Base-by-base conservation (phyloP, 2,797 vertebrate genomes). In the Lacerta bilineata region DNA sequence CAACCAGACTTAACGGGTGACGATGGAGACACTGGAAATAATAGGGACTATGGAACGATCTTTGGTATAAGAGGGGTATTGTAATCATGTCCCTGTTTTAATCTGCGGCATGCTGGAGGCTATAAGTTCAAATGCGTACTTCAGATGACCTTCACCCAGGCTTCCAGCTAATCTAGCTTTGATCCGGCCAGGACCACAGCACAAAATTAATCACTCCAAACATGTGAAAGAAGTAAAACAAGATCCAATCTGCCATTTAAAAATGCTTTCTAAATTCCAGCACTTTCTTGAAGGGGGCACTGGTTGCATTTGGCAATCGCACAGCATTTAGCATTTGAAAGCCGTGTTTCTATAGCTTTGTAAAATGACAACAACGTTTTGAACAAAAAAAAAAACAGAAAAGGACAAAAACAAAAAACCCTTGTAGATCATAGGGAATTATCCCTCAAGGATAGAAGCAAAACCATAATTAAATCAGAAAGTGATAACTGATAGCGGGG, bases 381-480 rank as follows among this genome's bases (percentile, higher is more conserved):
- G 15, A 55, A 55, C 13, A 55, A 15, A 55, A 33, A 55, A 15
- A 55, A 33, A 55, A 55, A 55, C 13, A 80, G 23, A 90, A 86
- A 71, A 86, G 39, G 25, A 41, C 90, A 71, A 88, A 66, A 74
- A 80, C 0, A 15, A 25, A 68, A 55, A 33, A 84, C 3, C 90
- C 80, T 88, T 87, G 23, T 55, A 90, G 8, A 84, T 83, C 18
- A 50, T 61, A 88, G 66, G 41, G 79, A 93, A 89, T 83, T 77
- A 80, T 75, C 85, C 41, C 80, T 89, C 18, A 86, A 84, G 68
- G 82, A 90, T 80, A 66, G 25, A 88, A 90, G 64, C 80, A 89
- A 80, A 92, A 18, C 43, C 20, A 23, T 78, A 3, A 84, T 36
- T 91, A 80, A 93, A 93, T 78, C 10, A 80, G 46, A 59, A 88